phyloP scores from a whole-genome alignment of 2,888 invertebrate species.

The Dicroscelio sp. region DNA sequence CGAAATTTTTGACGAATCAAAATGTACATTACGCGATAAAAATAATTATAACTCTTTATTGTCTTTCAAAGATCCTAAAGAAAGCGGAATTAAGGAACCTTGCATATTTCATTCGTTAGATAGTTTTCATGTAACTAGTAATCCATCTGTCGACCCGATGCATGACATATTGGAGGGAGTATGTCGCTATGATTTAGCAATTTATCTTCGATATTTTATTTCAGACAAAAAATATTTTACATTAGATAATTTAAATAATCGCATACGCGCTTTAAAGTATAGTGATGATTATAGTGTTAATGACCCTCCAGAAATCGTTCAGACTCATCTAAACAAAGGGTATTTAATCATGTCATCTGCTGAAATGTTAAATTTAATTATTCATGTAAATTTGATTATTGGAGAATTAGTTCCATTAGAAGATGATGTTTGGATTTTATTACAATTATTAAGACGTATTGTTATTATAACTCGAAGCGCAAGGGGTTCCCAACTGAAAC shows the following conservation, averaged over 20 bases:
- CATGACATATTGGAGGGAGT: conserved; percentile 55
- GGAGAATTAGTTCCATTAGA: not conserved
- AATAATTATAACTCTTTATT: not conserved
- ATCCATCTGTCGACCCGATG: conserved; percentile 40
- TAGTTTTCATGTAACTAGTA: not conserved
- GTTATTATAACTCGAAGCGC: not conserved
- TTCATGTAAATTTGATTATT: not conserved
- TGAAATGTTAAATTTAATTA: not conserved
- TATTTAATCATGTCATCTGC: not conserved
- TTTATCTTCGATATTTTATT: conserved; percentile 28
- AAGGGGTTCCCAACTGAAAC: too few relatives aligned
- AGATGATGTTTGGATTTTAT: not conserved
- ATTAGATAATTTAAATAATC: not conserved
- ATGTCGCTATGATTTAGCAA: conserved; percentile 32
- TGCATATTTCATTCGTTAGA: not conserved
- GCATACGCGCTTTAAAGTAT: not conserved
- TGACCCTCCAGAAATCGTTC: not conserved
- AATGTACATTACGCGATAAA: not conserved
- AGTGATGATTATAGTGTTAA: not conserved
- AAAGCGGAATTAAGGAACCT: not conserved
- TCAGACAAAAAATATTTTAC: conserved; percentile 39
- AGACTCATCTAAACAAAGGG: not conserved
- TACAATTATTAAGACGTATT: not conserved
- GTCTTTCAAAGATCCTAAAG: not conserved
- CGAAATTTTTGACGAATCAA: conserved; percentile 3